Base-by-base conservation (phyloP, 2,797 vertebrate species). In the Phylloscopus collybita region DNA sequence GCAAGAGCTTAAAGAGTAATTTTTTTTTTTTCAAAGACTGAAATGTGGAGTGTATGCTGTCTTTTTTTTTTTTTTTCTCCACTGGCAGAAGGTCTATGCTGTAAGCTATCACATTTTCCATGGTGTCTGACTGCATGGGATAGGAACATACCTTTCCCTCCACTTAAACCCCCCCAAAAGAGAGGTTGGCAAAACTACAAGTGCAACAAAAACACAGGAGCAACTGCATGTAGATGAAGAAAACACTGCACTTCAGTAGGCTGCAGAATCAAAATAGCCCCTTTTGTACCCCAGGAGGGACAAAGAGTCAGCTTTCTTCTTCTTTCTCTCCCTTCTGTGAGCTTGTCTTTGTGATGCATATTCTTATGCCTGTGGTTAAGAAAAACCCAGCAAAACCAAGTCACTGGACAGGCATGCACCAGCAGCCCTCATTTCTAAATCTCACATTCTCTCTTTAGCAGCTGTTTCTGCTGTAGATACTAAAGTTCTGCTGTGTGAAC, bases 41-140 rank as follows among this genome's bases (percentile, higher is more conserved):
- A 90, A 90, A 82, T 29, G 20, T 12, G 13, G 21, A 10, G 22
- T 36, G 91, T 90, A 57, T 2, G 0, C 57, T 44, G 29, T 61
- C 3, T 5, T 45, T 51, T 56, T 34, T 26, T 47, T 69, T 59
- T 49, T 72, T 62, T 29, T 15, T 17, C 9, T 23, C 36, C 32
- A 8, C 25, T 79, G 18, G 34, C 74, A 76, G 50, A 89, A 50
- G 34, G 47, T 54, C 56, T 92, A 1, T 62, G 69, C 66, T 85
- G 27, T 75, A 78, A 90, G 38, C 12, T 40, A 22, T 62, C 75
- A 75, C 27, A 73, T 92, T 94, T 95, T 95, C 89, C 79, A 67
- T 0, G 2, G 32, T 59, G 47, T 80, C 72, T 91, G 71, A 73
- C 47, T 91, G 26, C 64, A 64, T 78, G 23, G 69, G 93, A 36